Base-by-base conservation (phyloP, 2,113 vertebrate genomes). In the Nycticebus coucang region DNA sequence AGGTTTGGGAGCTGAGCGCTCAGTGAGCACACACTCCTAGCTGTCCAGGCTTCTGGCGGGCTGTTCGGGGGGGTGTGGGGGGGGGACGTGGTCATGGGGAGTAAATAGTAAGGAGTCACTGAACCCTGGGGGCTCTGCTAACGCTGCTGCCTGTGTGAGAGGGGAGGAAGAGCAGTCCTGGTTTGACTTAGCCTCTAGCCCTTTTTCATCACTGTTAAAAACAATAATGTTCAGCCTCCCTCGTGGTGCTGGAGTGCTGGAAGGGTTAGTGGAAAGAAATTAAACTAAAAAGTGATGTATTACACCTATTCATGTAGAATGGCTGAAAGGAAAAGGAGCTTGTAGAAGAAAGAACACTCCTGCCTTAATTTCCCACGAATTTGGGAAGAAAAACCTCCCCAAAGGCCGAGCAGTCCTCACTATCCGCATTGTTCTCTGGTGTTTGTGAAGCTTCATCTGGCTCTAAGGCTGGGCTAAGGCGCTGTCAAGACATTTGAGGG, bases 181-280 rank as follows among this genome's bases (percentile, higher is more conserved):
- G 26, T 45, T 66, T 77, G 66, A 62, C 80, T 80, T 71, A 24
- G 35, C 53, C 45, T 4, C 55, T 2, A 0, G 4, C 50, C 28
- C 28, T 82, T 41, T 87, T 14, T 17, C 77, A 37, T 69, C 30
- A 53, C 41, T 72, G 24, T 66, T 69, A 41, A 94, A 88, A 90
- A 50, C 60, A 78, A 30, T 81, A 87, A 24, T 90, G 72, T 62
- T 72, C 37, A 69, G 24, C 68, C 45, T 88, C 30, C 41, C 77
- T 30, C 22, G 74, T 82, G 90, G n/a, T 75, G 68, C 26, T 87
- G 53, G 28, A 37, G 55, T 12, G 12, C 87, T 84, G 57, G 79
- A 64, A 93, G 90, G 41, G 19, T 89, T 68, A 91, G 24, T 50
- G 35, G 69, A 86, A 94, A 87, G 82, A 87, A 90, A 72, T 83